A percentile compares a stretch with the other conserved stretches of the same genome.
These are phyloP conservation scores for Paradoxurus hermaphroditus DNA, from an alignment of 2,113 vertebrate genomes.

Conservation along the genomic window DNA sequence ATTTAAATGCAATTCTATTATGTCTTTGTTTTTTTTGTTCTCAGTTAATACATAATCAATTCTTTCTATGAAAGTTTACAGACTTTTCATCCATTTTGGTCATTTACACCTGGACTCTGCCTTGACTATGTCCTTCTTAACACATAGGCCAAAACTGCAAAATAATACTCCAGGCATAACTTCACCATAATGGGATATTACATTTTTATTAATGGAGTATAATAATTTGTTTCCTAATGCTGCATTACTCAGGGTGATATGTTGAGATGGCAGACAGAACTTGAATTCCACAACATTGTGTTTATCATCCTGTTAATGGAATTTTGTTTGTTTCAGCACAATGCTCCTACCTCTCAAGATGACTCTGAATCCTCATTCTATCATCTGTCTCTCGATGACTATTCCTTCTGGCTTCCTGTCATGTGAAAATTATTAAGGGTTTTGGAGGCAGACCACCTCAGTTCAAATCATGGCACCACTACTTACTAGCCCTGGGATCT, in stretches of 20 bases:
- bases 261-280: neutral
- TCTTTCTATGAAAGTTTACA: neutral
- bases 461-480: neutral
- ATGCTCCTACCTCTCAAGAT: neutral
- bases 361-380: neutral
- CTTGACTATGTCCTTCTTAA: neutral
- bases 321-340: slow-evolving; percentile 10
- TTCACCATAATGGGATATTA: neutral
- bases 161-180: neutral
- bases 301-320: neutral
- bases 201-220: neutral
- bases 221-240: neutral
- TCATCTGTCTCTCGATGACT: neutral
- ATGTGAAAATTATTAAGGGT: neutral
- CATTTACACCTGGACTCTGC: neutral
- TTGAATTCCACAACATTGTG: neutral
- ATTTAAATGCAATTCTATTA: neutral
- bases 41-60: neutral
- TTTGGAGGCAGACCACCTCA: neutral
- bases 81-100: neutral
- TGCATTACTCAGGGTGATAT: neutral
- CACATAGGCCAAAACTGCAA: neutral
- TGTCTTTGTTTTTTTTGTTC: neutral
- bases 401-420: neutral
- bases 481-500: neutral